Evolutionary conservation across 53 echinoderm and acorn worm genomes (phyloP).

Genomic region (Echinometra lucunter): DNA sequence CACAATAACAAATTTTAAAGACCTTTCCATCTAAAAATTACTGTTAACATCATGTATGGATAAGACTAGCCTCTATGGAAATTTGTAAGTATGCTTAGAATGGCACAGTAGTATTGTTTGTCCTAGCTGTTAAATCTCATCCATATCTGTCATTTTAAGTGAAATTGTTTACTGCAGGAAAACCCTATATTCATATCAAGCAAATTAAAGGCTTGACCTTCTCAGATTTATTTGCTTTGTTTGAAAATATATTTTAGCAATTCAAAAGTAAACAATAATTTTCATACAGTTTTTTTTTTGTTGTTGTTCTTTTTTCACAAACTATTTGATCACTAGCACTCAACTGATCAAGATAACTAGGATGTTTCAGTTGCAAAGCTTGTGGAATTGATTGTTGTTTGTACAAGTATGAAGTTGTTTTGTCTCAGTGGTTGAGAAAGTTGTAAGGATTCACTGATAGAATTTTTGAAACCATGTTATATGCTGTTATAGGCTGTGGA

Average conservation of each 20-base stretch:
- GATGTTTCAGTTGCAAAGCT: neutral
- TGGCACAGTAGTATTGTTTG: neutral
- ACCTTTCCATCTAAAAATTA: too few species aligned
- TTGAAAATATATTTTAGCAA: neutral
- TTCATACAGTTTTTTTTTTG: neutral
- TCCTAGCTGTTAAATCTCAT: neutral
- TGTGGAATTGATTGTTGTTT: neutral
- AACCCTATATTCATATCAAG: too few species aligned
- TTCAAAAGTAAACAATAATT: neutral
- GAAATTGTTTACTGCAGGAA: neutral
- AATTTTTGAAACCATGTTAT: neutral
- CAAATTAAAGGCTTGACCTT: too few species aligned
- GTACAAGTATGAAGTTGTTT: neutral
- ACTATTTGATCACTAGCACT: neutral
- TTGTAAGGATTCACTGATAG: neutral
- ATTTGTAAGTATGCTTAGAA: neutral
- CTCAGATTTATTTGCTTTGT: too few species aligned
- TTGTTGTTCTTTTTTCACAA: neutral
- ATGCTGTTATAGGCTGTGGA: slow-evolving; percentile 71
- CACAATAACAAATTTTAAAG: too few species aligned
- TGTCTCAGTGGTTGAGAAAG: neutral
- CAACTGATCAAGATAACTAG: neutral
- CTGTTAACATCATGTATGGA: too few species aligned
- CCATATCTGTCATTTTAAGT: neutral
- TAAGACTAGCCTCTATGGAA: neutral